Conservation (phyloP, 2,797 vertebrate species). For the Kryptopterus vitreolus region DNA sequence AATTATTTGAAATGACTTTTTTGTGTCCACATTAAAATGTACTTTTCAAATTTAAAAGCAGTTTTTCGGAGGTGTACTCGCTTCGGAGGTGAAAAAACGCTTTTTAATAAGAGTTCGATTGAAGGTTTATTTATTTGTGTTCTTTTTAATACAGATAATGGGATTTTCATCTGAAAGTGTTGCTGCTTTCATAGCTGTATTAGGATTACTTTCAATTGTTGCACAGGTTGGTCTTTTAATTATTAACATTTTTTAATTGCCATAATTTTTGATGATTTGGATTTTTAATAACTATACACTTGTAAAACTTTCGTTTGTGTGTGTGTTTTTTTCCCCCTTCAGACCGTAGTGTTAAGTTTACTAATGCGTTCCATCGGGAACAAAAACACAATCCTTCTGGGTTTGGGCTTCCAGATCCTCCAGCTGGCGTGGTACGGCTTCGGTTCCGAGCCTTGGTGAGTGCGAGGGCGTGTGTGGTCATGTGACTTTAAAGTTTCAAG, state of each 20-base stretch:
- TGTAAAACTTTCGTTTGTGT: not conserved
- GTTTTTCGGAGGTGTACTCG: not conserved
- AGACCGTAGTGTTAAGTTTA: slow-evolving; percentile 87
- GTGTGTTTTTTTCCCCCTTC: not conserved
- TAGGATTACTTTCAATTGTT: slow-evolving; percentile 85
- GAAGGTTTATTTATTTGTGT: not conserved
- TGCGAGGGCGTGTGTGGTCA: slow-evolving; percentile 1
- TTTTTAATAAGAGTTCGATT: too few species aligned
- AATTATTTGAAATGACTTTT: not conserved
- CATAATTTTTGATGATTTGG: not conserved
- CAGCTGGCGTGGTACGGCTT: slow-evolving; percentile 88
- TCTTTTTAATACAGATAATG: slow-evolving; percentile 76
- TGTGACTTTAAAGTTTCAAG: not conserved
- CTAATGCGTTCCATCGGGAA: slow-evolving; percentile 90
- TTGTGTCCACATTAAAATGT: not conserved
- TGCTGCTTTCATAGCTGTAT: slow-evolving; percentile 84
- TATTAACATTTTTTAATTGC: not conserved
- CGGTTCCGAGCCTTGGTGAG: slow-evolving; percentile 85
- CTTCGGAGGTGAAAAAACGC: too few species aligned
- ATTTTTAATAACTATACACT: not conserved
- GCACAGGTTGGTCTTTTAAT: slow-evolving; percentile 76
- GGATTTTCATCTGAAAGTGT: slow-evolving; percentile 85
- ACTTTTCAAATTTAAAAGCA: not conserved
- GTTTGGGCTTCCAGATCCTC: slow-evolving; percentile 86
- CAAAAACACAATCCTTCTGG: slow-evolving; percentile 87